Evolutionary conservation across 2,113 vertebrate species (phyloP).

Genomic region (Mustela lutreola): DNA sequence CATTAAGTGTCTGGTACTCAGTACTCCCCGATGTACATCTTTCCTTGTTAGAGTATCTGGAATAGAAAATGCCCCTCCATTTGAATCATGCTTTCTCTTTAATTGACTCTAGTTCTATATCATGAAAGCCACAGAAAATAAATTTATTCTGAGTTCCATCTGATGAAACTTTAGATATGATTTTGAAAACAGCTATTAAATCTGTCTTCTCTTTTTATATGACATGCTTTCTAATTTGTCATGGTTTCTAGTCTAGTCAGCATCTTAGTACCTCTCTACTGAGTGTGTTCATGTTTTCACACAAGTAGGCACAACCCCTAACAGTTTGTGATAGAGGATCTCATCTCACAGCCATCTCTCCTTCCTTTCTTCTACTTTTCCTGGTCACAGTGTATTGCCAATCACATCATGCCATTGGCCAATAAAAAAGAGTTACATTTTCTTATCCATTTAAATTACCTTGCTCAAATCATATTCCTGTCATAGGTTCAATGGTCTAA

Average conservation of each 20-base stretch:
- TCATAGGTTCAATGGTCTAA: no score
- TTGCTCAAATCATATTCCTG: not conserved
- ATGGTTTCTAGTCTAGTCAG: not conserved
- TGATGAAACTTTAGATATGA: not conserved
- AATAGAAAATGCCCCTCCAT: not conserved
- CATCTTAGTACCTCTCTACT: not conserved
- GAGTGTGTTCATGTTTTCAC: not conserved
- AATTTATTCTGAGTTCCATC: not conserved
- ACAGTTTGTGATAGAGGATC: rapidly evolving
- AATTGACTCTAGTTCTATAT: not conserved
- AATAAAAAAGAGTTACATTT: not conserved
- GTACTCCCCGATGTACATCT: not conserved
- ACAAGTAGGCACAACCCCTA: no score
- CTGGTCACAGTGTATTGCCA: no score
- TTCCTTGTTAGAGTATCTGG: not conserved
- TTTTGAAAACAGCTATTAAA: not conserved
- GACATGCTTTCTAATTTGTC: not conserved
- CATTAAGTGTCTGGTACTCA: not conserved
- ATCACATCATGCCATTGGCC: not conserved
- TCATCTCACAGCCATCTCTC: no score
- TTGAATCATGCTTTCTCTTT: not conserved
- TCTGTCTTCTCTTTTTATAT: not conserved
- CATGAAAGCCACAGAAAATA: not conserved
- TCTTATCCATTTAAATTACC: not conserved
- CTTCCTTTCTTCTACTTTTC: no score